phyloP scores from a whole-genome alignment of 2,113 vertebrate species.

The Heptranchias perlo region DNA sequence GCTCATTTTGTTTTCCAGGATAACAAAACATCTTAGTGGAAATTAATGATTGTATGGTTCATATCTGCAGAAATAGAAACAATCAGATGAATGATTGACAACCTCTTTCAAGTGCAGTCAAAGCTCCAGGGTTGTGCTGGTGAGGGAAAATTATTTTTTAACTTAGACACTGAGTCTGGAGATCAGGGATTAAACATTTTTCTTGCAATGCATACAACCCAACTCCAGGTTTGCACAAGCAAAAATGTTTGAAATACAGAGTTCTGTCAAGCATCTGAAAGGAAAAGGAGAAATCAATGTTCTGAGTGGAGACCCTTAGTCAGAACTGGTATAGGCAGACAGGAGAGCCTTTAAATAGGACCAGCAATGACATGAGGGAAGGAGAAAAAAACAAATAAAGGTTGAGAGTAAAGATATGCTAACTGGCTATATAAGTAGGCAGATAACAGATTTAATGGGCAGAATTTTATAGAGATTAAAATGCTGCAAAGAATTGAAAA shows the following conservation, averaged over 20 bases:
- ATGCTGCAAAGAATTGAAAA: too few species aligned
- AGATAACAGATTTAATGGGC: neutral
- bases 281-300: neutral
- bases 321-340: neutral
- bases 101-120: neutral
- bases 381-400: neutral
- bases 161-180: neutral
- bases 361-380: neutral
- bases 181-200: neutral
- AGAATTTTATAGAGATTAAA: neutral
- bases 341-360: neutral
- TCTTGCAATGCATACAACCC: neutral
- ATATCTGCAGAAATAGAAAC: neutral
- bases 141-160: neutral
- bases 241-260: neutral
- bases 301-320: too few species aligned
- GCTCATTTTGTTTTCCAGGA: neutral
- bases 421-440: neutral
- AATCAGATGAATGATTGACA: neutral
- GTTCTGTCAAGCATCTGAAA: neutral
- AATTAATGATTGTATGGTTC: conserved; percentile 9
- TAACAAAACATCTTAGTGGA: neutral
- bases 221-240: neutral
- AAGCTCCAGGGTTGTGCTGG: neutral
- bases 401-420: neutral